A percentile compares a stretch with the other conserved stretches of the same genome.
Evolutionary conservation across 2,113 vertebrate species (phyloP).

Genomic region (Rhinopomastus cyanomelas): DNA sequence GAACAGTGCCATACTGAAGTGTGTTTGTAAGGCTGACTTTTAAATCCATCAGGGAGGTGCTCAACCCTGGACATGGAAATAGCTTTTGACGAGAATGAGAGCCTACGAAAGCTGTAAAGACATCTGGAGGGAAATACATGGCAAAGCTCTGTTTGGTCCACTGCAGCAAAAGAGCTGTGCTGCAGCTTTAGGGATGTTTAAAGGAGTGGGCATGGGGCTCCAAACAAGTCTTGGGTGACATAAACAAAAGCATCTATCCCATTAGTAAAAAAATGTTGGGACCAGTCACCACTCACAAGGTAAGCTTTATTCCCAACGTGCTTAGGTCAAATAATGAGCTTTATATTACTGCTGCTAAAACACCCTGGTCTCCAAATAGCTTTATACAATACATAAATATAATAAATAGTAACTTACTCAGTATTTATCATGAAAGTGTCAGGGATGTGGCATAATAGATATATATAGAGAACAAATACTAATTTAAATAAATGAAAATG

Average conservation of each 20-base stretch:
- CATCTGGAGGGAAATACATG: not conserved
- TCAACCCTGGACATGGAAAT: not conserved
- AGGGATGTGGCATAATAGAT: not conserved
- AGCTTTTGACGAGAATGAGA: not conserved
- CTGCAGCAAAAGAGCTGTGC: not conserved
- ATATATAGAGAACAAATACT: not conserved
- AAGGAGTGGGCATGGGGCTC: not conserved
- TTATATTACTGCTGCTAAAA: not conserved
- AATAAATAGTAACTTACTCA: constrained; percentile 1
- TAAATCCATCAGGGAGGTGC: not conserved
- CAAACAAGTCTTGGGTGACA: not conserved
- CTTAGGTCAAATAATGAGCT: not conserved
- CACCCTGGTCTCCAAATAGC: not conserved
- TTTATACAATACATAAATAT: not conserved
- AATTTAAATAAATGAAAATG: not conserved
- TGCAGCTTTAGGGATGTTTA: not conserved
- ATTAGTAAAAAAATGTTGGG: not conserved
- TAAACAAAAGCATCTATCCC: not conserved
- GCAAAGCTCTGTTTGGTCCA: not conserved
- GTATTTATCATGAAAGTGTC: constrained; percentile 22
- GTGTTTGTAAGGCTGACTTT: not conserved
- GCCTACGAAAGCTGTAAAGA: not conserved
- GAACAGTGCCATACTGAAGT: not conserved
- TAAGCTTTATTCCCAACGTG: not conserved
- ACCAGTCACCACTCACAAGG: not conserved